These are phyloP conservation scores for Gryllus longicercus DNA, from an alignment of 2,888 invertebrate genomes.

Conservation along the genomic window DNA sequence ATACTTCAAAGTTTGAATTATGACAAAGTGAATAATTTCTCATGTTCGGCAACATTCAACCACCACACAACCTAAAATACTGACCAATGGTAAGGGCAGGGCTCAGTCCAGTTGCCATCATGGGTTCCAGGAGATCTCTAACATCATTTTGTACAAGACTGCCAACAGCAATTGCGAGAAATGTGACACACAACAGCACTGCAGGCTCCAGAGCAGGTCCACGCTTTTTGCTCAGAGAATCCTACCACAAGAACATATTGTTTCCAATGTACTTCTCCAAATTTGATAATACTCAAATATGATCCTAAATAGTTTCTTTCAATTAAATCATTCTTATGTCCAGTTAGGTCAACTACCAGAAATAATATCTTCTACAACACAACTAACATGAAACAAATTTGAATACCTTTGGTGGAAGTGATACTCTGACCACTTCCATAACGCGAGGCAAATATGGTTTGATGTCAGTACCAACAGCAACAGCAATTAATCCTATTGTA, in stretches of 20 bases:
- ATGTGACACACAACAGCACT: slow-evolving; percentile 89
- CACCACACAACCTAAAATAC: not conserved
- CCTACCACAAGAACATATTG: slow-evolving; percentile 49
- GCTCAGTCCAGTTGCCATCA: slow-evolving; percentile 89
- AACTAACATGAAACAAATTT: not conserved
- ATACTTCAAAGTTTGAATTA: too few species aligned
- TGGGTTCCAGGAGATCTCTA: slow-evolving; percentile 79
- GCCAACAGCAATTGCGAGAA: slow-evolving; percentile 83
- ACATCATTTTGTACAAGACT: slow-evolving; percentile 74
- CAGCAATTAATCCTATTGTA: slow-evolving; percentile 84
- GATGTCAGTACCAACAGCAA: slow-evolving; percentile 80
- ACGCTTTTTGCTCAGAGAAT: slow-evolving; percentile 72
- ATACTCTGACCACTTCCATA: slow-evolving; percentile 75
- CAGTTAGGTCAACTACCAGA: not conserved
- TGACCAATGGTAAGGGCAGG: slow-evolving; percentile 70
- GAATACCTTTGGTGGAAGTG: slow-evolving; percentile 61
- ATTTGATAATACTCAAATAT: not conserved
- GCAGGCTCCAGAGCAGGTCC: slow-evolving; percentile 71
- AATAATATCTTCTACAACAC: not conserved
- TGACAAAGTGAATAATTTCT: too few species aligned
- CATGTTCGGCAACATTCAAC: too few species aligned
- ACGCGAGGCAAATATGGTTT: slow-evolving; percentile 75
- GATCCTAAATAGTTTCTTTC: not conserved
- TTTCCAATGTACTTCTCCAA: not conserved
- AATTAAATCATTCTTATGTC: not conserved